Conservation (phyloP, 2,888 invertebrate genomes). For the Troides aeacus region DNA sequence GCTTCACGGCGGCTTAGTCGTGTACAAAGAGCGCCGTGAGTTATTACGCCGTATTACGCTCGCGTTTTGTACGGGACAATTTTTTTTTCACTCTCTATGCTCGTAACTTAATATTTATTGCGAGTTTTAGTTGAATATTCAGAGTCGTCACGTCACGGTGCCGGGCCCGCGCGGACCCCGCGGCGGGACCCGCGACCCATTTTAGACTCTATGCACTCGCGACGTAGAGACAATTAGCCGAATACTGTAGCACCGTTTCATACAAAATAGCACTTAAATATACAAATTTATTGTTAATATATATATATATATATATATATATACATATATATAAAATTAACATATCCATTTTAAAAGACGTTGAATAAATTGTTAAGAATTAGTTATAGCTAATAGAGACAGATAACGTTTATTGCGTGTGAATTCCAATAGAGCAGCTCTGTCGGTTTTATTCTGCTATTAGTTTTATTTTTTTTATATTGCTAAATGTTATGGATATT, state of each 20-base stretch:
- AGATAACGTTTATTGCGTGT: conserved; percentile 15
- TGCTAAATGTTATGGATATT: not conserved
- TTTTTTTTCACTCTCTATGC: conserved; percentile 56
- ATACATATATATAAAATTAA: conserved; percentile 18
- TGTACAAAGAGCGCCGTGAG: conserved; percentile 77
- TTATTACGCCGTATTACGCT: conserved; percentile 75
- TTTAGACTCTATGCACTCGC: conserved; percentile 26
- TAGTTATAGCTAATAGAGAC: conserved; percentile 22
- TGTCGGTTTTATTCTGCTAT: not conserved
- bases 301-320: not conserved
- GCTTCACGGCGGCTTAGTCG: conserved; percentile 79
- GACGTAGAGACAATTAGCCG: not conserved
- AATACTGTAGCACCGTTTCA: not conserved
- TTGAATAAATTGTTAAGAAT: conserved; percentile 7
- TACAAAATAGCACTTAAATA: conserved; percentile 24
- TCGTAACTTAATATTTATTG: conserved; percentile 77
- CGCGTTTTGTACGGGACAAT: conserved; percentile 72
- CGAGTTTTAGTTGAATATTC: conserved; percentile 74
- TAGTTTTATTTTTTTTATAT: not conserved
- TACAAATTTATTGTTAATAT: conserved; percentile 31
- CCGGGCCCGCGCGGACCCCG: conserved; percentile 40
- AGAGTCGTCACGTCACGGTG: conserved; percentile 70
- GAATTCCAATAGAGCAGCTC: conserved; percentile 1
- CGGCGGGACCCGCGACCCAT: conserved; percentile 9
- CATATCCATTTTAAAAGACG: conserved; percentile 16